phyloP scores from a whole-genome alignment of 1,140 invertebrate genomes.

The Eurosta solidaginis region DNA sequence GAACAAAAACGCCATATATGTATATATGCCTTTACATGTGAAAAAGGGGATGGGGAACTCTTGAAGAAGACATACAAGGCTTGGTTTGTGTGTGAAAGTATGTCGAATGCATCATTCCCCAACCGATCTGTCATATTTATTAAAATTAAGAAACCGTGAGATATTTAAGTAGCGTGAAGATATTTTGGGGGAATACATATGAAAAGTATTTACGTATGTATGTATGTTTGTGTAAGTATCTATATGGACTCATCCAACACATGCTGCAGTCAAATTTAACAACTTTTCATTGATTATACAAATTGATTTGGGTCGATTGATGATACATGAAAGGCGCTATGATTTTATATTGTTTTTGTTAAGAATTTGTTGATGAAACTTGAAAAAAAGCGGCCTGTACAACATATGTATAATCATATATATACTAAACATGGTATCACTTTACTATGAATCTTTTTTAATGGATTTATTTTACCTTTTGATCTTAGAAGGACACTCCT shows the following conservation, averaged over 20 bases:
- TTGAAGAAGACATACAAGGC: too few relatives aligned
- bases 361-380: too few relatives aligned
- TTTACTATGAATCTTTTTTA: background rate
- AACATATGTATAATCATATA: too few relatives aligned
- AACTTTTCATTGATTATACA: background rate
- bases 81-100: background rate
- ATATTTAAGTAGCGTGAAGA: background rate
- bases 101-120: background rate
- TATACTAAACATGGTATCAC: background rate
- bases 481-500: background rate
- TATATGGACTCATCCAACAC: background rate
- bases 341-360: background rate
- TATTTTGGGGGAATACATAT: background rate
- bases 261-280: conserved; percentile 6
- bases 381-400: too few relatives aligned
- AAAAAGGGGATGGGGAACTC: background rate
- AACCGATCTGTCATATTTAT: conserved; percentile 9
- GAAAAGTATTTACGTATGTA: background rate
- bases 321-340: background rate
- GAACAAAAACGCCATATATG: background rate
- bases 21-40: too few relatives aligned
- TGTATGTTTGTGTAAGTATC: background rate
- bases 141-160: conserved; percentile 22
- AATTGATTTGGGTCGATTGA: conserved; percentile 8
- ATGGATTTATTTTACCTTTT: background rate